phyloP scores from a whole-genome alignment of 2,888 invertebrate genomes.

The Hypena proboscidalis region DNA sequence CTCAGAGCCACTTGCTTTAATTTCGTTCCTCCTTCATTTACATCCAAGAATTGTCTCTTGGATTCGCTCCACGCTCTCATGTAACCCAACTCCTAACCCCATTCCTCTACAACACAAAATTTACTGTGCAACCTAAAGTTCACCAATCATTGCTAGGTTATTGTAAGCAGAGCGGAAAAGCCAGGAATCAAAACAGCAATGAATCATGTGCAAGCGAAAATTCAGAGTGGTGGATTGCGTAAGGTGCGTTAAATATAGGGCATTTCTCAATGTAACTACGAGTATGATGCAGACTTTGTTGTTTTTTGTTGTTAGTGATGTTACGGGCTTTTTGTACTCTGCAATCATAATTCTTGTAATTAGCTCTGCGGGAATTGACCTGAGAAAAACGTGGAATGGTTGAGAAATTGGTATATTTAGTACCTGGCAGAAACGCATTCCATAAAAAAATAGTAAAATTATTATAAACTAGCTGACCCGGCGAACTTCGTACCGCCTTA shows the following conservation, averaged over 20 bases:
- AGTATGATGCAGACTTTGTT: constrained; percentile 15
- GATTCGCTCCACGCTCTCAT: constrained; percentile 35
- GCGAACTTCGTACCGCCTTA: too few species aligned
- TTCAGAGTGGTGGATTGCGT: constrained; percentile 17
- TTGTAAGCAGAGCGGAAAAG: constrained; percentile 1
- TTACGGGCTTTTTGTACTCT: constrained; percentile 30
- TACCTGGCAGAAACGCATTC: too few species aligned
- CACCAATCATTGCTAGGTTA: constrained; percentile 18
- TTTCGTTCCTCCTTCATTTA: constrained; percentile 31
- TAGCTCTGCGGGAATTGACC: constrained; percentile 5
- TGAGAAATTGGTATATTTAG: background rate
- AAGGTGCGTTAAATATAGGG: constrained; percentile 50
- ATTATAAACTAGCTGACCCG: too few species aligned
- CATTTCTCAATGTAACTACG: constrained; percentile 46
- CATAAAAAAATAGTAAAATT: too few species aligned
- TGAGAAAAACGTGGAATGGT: too few species aligned
- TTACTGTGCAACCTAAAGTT: constrained; percentile 7
- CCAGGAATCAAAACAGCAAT: constrained; percentile 25
- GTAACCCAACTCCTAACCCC: constrained; percentile 43
- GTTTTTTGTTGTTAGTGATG: constrained; percentile 30
- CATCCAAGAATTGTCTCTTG: constrained; percentile 34
- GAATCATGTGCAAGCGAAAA: constrained; percentile 17
- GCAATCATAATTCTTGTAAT: constrained; percentile 6
- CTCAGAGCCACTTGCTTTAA: constrained; percentile 30
- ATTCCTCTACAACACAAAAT: constrained; percentile 12